phyloP scores from a whole-genome alignment of 2,888 invertebrate species.

The Quadroppia sp. region DNA sequence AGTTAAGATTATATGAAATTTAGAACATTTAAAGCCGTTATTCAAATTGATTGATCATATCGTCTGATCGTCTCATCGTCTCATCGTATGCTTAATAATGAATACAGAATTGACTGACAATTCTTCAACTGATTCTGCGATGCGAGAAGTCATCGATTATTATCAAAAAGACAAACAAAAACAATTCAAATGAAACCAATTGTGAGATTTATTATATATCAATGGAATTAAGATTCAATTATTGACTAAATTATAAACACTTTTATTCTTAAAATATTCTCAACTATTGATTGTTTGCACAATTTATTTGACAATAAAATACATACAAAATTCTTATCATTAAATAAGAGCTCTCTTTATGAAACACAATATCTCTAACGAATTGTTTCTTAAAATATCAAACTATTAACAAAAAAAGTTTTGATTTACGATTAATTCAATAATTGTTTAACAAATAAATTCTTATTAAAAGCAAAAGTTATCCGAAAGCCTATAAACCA shows the following conservation, averaged over 20 bases:
- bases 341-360: slow-evolving; percentile 28
- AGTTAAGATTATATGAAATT: not conserved
- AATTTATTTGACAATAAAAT: slow-evolving; percentile 23
- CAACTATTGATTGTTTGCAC: slow-evolving; percentile 33
- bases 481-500: not conserved
- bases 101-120: no score
- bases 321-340: slow-evolving; percentile 6
- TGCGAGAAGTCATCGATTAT: no score
- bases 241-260: not conserved
- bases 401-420: not conserved
- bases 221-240: not conserved
- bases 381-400: slow-evolving; percentile 7
- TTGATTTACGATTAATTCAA: not conserved
- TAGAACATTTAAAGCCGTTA: slow-evolving; percentile 1
- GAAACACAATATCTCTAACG: slow-evolving; percentile 13
- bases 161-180: not conserved
- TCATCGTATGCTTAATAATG: no score
- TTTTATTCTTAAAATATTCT: slow-evolving; percentile 17
- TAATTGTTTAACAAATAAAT: not conserved
- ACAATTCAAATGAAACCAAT: not conserved
- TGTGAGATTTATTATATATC: slow-evolving; percentile 8
- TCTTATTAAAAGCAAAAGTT: no score
- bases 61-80: not conserved
- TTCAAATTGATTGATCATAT: slow-evolving; percentile 14
- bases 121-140: no score